A percentile compares a stretch with the other conserved stretches of the same genome.
phyloP scores from a whole-genome alignment of 2,888 invertebrate species.

The Nudaria mundana region DNA sequence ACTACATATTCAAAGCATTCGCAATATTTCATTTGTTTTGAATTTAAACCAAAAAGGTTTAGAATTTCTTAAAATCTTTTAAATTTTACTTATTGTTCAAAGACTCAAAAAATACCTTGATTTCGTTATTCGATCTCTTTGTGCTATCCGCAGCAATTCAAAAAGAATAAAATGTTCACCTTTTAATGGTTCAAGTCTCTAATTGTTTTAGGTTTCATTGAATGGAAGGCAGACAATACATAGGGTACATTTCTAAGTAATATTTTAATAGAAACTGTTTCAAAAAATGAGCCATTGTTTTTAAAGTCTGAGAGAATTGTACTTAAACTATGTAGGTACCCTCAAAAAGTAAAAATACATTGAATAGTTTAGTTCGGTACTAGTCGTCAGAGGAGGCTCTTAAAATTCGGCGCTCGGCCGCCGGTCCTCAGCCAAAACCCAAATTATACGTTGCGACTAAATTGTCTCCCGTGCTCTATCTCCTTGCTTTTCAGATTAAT shows the following conservation, averaged over 20 bases:
- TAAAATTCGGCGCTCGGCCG: slow-evolving; percentile 55
- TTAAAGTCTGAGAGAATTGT: not conserved
- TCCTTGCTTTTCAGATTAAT: slow-evolving; percentile 54
- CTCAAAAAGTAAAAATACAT: too few species aligned
- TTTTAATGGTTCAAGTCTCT: slow-evolving; percentile 41
- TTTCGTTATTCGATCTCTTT: slow-evolving; percentile 55
- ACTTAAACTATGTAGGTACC: not conserved
- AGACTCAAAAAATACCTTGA: slow-evolving; percentile 24
- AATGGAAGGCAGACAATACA: too few species aligned
- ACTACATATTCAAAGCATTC: too few species aligned
- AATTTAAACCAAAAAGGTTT: too few species aligned
- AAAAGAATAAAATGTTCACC: slow-evolving; percentile 47
- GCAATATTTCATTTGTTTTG: too few species aligned
- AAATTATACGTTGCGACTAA: slow-evolving; percentile 70
- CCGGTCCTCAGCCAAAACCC: slow-evolving; percentile 48
- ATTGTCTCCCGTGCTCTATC: slow-evolving; percentile 59
- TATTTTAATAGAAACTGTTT: not conserved
- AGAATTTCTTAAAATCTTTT: slow-evolving; percentile 7
- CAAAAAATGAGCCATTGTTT: not conserved
- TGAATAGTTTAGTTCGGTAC: slow-evolving; percentile 22
- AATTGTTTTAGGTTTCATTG: slow-evolving; percentile 26
- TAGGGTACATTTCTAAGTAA: slow-evolving; percentile 10
- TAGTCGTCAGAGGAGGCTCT: slow-evolving; percentile 32
- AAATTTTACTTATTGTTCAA: too few species aligned
- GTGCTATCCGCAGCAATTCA: slow-evolving; percentile 63